Evolutionary conservation across 2,113 vertebrate genomes (phyloP), one percentile per base, ranked within the genome.

Genomic region (Anthoscopus minutus): DNA sequence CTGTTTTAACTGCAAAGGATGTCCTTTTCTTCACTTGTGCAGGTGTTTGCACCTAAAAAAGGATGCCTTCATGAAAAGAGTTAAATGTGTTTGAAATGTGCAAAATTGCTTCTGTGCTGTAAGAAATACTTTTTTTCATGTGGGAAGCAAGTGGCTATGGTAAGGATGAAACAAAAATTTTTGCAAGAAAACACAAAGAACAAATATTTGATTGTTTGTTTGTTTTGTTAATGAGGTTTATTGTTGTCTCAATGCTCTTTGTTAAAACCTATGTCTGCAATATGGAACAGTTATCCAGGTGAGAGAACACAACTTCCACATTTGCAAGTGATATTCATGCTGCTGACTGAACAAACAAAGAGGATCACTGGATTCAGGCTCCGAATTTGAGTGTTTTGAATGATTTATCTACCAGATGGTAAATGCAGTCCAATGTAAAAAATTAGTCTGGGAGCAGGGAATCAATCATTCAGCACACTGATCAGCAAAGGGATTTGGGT

Each of bases 331-430:
- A 71, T 94, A 95, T 79, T 93, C 15, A 7, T 73, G 37, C 76
- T 93, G 64, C 76, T 78, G 64, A 53, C 69, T 95, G 94, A 92
- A 83, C 76, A 95, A 96, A 94, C 65, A 95, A 94, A 95, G 89
- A 96, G 40, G 72, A 93, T 90, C 66, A 86, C 79, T 96, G 90
- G 76, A 96, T 94, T 45, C 86, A 90, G 85, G 38, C 88, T 94
- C 72, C 0, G 4, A 93, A 94, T 93, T 95, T 57, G 91, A 95
- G 72, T 78, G 80, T 95, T 96, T 94, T 90, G 92, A 90, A 74
- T 96, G 94, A 96, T 96, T 96, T 96, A 93, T 96, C 76, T 95
- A 96, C 90, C 96, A 96, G 96, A 96, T 96, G 95, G 95, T 95
- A 94, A 97, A 96, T 88, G 95, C 94, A 96, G 95, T 83, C 94